phyloP scores from a whole-genome alignment of 92 coral and sea anemone genomes.

The Palythoa heliodiscus region DNA sequence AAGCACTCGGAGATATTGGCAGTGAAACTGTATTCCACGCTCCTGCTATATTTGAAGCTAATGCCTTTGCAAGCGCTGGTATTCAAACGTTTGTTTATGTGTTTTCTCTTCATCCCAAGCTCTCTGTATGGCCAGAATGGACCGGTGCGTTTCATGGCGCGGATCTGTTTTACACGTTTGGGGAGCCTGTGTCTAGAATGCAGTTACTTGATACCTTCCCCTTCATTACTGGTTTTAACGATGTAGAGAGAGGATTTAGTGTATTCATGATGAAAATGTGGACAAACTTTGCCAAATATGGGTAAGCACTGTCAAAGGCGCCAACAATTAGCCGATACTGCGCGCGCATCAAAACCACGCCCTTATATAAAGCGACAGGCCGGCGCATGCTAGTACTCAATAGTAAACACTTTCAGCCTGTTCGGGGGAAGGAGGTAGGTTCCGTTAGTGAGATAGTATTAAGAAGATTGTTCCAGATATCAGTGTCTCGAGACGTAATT shows the following conservation, averaged over 20 bases:
- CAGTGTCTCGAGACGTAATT: too few species aligned
- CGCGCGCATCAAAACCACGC: too few species aligned
- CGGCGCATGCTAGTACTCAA: too few species aligned
- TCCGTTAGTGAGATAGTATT: too few species aligned
- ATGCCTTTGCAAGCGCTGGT: constrained; percentile 39
- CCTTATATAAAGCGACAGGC: too few species aligned
- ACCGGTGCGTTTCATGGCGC: constrained; percentile 39
- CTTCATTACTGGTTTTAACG: constrained; percentile 11
- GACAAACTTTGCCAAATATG: neutral
- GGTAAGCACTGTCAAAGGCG: neutral
- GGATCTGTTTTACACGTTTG: constrained; percentile 36
- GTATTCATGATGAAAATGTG: constrained; percentile 38
- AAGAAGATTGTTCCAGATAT: too few species aligned
- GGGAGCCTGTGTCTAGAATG: constrained; percentile 30
- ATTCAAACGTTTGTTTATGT: constrained; percentile 21
- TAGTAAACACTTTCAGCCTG: too few species aligned
- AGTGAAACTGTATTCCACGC: constrained; percentile 48
- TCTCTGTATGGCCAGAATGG: constrained; percentile 31
- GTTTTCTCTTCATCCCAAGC: constrained; percentile 49
- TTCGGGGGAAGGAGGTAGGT: too few species aligned
- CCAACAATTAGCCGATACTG: neutral
- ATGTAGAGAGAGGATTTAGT: constrained; percentile 55
- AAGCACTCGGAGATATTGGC: constrained; percentile 30
- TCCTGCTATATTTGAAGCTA: constrained; percentile 59
- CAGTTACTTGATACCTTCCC: neutral